A percentile compares a stretch with the other conserved stretches of the same genome.
Conservation (phyloP, 2,888 invertebrate genomes). For the Diabrotica balteata region DNA sequence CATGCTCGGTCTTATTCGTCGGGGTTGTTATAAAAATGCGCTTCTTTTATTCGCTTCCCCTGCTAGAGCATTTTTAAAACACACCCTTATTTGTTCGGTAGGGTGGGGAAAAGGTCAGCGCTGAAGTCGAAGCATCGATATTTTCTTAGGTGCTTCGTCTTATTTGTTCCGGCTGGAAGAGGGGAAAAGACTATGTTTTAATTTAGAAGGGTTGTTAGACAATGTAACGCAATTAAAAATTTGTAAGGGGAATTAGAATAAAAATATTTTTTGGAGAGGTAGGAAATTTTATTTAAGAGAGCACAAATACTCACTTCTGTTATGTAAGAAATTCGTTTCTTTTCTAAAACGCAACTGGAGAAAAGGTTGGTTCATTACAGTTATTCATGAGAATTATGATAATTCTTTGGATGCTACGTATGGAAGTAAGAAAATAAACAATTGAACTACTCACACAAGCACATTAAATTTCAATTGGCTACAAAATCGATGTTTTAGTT, state of each 20-base stretch:
- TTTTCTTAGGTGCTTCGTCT: constrained; percentile 25
- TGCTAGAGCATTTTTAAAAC: constrained; percentile 47
- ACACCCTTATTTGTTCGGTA: constrained; percentile 43
- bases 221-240: constrained; percentile 7
- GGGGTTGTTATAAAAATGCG: constrained; percentile 44
- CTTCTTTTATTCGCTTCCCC: constrained; percentile 48
- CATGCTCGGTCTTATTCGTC: constrained; percentile 50
- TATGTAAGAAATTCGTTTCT: too few species aligned
- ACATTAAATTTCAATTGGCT: too few species aligned
- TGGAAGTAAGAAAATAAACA: too few species aligned
- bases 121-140: constrained; percentile 21
- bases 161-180: constrained; percentile 19
- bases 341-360: too few species aligned
- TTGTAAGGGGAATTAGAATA: neutral
- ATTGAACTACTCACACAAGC: too few species aligned
- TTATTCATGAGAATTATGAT: too few species aligned
- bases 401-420: too few species aligned
- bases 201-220: constrained; percentile 4
- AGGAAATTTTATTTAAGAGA: too few species aligned
- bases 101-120: constrained; percentile 30
- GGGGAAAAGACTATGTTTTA: neutral
- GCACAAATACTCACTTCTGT: too few species aligned
- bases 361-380: too few species aligned
- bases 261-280: neutral
- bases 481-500: too few species aligned